Evolutionary conservation across 2,113 vertebrate genomes (phyloP).

Genomic region (Lampris incognitus): DNA sequence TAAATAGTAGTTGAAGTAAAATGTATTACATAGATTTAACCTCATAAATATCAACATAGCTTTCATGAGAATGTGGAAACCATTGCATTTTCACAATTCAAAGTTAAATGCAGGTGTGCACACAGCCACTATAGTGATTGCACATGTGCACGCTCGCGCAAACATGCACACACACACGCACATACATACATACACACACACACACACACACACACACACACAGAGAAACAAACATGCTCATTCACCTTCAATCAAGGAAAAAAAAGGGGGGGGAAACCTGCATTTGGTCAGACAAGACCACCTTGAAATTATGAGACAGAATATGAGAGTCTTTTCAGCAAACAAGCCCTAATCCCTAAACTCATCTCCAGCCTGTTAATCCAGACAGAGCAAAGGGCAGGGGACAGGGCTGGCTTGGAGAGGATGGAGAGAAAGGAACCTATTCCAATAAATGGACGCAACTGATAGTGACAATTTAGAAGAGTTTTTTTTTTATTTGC

Average conservation of each 20-base stretch:
- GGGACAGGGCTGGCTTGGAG: background rate
- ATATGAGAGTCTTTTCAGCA: slow-evolving; percentile 41
- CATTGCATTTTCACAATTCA: background rate
- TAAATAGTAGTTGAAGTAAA: background rate
- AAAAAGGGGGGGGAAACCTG: background rate
- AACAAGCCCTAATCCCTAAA: slow-evolving; percentile 61
- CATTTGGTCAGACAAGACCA: slow-evolving; percentile 7
- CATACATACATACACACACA: background rate
- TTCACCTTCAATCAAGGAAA: background rate
- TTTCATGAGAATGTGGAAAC: background rate
- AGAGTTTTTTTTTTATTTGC: too few species aligned
- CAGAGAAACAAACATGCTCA: background rate
- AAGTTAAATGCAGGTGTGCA: background rate
- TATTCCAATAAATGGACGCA: too few species aligned
- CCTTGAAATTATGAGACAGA: slow-evolving; percentile 28
- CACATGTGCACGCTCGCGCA: background rate
- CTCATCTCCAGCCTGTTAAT: slow-evolving; percentile 57
- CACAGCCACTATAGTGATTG: background rate
- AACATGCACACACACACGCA: background rate
- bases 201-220: background rate
- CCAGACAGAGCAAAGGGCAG: slow-evolving; percentile 32
- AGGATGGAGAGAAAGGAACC: slow-evolving; percentile 6
- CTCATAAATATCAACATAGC: background rate
- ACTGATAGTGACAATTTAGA: too few species aligned
- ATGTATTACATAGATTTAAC: background rate